Evolutionary conservation across 2,113 vertebrate genomes (phyloP).

Genomic region (Neoarius graeffei): DNA sequence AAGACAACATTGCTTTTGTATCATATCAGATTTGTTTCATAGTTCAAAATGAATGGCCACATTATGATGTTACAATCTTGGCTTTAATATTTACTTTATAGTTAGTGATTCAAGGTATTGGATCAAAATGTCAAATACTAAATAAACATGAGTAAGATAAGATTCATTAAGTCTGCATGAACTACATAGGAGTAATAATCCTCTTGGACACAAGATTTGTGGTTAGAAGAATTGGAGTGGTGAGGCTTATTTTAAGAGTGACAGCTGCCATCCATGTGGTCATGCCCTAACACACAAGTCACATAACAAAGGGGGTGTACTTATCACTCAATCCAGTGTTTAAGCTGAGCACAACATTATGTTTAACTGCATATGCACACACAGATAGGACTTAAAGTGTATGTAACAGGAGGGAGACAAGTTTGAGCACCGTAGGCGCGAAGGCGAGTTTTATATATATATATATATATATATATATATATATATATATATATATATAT

Average conservation of each 20-base stretch:
- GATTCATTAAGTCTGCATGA: not conserved
- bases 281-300: not conserved
- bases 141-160: not conserved
- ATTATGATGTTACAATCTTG: not conserved
- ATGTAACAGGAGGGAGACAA: no score
- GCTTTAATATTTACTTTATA: not conserved
- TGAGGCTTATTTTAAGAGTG: conserved; percentile 15
- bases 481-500: no score
- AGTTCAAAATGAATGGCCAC: not conserved
- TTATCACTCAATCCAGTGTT: conserved; percentile 17
- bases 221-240: not conserved
- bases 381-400: not conserved
- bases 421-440: no score
- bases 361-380: not conserved
- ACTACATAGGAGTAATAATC: not conserved
- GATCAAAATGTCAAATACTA: not conserved
- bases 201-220: not conserved
- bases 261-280: conserved; percentile 12
- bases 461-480: no score
- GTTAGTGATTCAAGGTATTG: not conserved
- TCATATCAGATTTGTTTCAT: not conserved
- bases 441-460: no score
- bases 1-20: not conserved
- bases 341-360: not conserved
- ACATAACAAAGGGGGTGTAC: not conserved